Conservation (phyloP, 2,888 invertebrate genomes). For the Flexamia atlantica region DNA sequence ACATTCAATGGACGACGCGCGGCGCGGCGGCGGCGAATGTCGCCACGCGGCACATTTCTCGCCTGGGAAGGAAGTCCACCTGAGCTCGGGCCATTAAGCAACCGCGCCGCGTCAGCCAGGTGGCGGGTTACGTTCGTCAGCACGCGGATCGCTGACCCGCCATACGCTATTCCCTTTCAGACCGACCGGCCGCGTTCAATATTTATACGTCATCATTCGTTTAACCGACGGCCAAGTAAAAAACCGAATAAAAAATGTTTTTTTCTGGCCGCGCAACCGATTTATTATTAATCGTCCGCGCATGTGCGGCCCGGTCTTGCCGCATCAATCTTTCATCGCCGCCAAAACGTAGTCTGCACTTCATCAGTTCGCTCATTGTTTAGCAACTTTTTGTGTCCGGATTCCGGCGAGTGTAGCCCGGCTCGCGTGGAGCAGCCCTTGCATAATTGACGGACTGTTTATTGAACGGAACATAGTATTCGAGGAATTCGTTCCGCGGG, state of each 20-base stretch:
- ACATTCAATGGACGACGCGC: not conserved
- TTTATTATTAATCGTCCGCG: conserved; percentile 47
- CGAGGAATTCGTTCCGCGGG: too few relatives aligned
- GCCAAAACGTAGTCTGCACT: conserved; percentile 26
- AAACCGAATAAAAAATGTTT: conserved; percentile 58
- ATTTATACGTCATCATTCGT: conserved; percentile 53
- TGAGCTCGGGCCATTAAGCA: conserved; percentile 31
- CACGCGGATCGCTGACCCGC: conserved; percentile 33
- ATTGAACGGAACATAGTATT: conserved; percentile 32
- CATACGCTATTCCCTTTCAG: conserved; percentile 51
- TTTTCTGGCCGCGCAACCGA: conserved; percentile 33
- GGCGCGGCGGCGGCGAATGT: not conserved
- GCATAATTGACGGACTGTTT: conserved; percentile 21
- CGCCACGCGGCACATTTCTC: not conserved
- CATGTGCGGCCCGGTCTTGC: conserved; percentile 21
- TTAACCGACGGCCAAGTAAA: conserved; percentile 55
- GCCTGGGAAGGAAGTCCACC: conserved; percentile 18
- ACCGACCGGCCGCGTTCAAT: conserved; percentile 23
- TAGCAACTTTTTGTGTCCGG: conserved; percentile 37
- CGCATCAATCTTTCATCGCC: conserved; percentile 1
- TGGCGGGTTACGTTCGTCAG: conserved; percentile 33
- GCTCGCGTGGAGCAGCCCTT: not conserved
- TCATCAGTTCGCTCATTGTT: conserved; percentile 47
- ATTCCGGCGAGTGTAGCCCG: not conserved
- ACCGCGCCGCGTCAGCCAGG: conserved; percentile 27